These are phyloP conservation scores for Mastigias papua DNA, from an alignment of 30 jellyfish, hydroid and myxozoan species.

Conservation along the genomic window DNA sequence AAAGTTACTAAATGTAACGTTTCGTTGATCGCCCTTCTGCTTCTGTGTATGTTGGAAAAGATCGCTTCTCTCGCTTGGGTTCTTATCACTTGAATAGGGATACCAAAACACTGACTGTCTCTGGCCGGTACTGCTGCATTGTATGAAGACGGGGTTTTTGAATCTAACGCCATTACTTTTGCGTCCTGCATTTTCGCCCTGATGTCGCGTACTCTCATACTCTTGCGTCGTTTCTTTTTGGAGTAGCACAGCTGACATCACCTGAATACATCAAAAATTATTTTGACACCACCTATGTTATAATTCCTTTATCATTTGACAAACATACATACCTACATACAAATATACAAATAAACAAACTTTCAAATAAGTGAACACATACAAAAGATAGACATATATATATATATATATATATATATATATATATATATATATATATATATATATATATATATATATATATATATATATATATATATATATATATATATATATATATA, in stretches of 20 bases:
- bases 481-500: too few species aligned
- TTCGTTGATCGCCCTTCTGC: not conserved
- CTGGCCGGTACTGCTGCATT: slow-evolving; percentile 25
- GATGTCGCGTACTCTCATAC: not conserved
- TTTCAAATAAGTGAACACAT: too few species aligned
- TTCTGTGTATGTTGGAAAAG: not conserved
- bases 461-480: too few species aligned
- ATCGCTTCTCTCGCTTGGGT: not conserved
- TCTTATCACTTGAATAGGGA: slow-evolving; percentile 58
- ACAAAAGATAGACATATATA: too few species aligned
- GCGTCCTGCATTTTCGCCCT: not conserved
- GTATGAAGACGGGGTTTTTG: slow-evolving; percentile 57
- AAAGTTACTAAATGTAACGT: slow-evolving; percentile 40
- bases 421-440: too few species aligned
- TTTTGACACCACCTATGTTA: too few species aligned
- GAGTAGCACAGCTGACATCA: slow-evolving; percentile 12
- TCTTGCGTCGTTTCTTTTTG: not conserved
- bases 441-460: too few species aligned
- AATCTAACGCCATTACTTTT: slow-evolving; percentile 21
- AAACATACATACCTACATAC: too few species aligned
- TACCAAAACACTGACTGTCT: slow-evolving; percentile 53
- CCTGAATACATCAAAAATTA: slow-evolving; percentile 8
- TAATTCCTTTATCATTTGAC: too few species aligned
- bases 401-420: too few species aligned
- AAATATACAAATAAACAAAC: too few species aligned